Conservation (phyloP, 1,140 invertebrate genomes). For the Tribolium castaneum region DNA sequence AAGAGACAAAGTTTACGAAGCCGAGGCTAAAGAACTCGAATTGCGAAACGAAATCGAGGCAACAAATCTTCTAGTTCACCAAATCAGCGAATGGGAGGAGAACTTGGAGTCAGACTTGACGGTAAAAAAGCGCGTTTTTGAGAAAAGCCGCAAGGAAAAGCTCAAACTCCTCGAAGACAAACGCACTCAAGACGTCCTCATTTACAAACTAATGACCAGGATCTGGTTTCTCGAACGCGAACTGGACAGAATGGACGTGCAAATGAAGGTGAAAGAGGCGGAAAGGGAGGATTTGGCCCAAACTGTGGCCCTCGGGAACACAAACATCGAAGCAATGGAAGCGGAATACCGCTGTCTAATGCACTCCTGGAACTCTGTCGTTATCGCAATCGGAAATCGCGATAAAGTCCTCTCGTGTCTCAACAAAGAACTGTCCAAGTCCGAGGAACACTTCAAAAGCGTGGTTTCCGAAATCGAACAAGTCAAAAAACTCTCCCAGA, state of each 20-base stretch:
- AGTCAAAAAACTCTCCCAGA: conserved; percentile 67
- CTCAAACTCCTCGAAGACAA: conserved; percentile 66
- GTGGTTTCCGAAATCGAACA: conserved; percentile 64
- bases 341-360: conserved; percentile 75
- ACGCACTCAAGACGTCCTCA: conserved; percentile 67
- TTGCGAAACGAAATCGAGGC: conserved; percentile 67
- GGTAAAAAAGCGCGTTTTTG: conserved; percentile 68
- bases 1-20: conserved; percentile 49
- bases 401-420: conserved; percentile 75
- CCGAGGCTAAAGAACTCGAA: conserved; percentile 63
- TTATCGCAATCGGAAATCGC: conserved; percentile 74
- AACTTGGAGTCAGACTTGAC: conserved; percentile 68
- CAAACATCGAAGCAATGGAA: conserved; percentile 77
- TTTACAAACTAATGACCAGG: conserved; percentile 68
- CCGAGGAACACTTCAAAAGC: conserved; percentile 51
- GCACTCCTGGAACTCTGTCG: conserved; percentile 78
- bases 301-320: conserved; percentile 70
- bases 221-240: conserved; percentile 69
- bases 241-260: conserved; percentile 66
- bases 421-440: conserved; percentile 65
- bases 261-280: conserved; percentile 67
- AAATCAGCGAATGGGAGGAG: conserved; percentile 67
- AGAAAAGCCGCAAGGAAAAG: conserved; percentile 69
- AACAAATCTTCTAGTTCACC: conserved; percentile 64
- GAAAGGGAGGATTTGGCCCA: conserved; percentile 68